phyloP scores from a whole-genome alignment of 2,888 invertebrate genomes.

The Tetranychus truncatus region DNA sequence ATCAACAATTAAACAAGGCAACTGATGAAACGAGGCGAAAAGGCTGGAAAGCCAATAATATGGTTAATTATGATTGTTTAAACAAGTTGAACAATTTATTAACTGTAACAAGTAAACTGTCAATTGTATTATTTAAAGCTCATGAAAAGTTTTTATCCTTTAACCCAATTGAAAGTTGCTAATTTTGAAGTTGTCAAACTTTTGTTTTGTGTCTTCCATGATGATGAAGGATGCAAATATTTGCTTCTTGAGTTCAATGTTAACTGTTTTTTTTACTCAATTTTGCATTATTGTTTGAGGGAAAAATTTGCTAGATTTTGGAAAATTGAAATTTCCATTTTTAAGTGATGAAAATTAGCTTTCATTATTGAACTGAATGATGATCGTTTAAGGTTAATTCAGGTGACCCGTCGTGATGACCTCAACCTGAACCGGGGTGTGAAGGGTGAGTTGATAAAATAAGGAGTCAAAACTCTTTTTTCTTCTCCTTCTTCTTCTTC shows the following conservation, averaged over 20 bases:
- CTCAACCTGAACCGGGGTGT: not conserved
- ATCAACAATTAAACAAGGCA: not conserved
- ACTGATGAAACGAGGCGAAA: not conserved
- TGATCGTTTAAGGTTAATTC: not conserved
- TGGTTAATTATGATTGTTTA: not conserved
- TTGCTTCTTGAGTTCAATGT: no score
- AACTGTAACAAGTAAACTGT: no score
- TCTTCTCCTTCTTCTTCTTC: not conserved
- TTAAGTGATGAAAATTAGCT: not conserved
- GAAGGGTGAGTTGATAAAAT: not conserved
- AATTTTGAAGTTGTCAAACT: no score
- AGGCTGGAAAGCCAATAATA: not conserved
- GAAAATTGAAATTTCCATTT: not conserved
- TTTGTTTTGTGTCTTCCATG: no score
- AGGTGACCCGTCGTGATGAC: conserved; percentile 7
- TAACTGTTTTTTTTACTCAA: no score
- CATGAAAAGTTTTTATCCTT: no score
- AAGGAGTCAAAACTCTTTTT: not conserved
- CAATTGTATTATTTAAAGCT: no score
- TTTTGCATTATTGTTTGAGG: no score
- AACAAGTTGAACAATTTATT: not conserved
- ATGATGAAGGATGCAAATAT: no score
- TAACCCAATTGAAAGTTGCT: no score
- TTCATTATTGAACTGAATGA: not conserved
- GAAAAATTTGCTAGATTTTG: not conserved